Evolutionary conservation across 2,888 invertebrate genomes (phyloP).

Genomic region (Eulithis prunata): DNA sequence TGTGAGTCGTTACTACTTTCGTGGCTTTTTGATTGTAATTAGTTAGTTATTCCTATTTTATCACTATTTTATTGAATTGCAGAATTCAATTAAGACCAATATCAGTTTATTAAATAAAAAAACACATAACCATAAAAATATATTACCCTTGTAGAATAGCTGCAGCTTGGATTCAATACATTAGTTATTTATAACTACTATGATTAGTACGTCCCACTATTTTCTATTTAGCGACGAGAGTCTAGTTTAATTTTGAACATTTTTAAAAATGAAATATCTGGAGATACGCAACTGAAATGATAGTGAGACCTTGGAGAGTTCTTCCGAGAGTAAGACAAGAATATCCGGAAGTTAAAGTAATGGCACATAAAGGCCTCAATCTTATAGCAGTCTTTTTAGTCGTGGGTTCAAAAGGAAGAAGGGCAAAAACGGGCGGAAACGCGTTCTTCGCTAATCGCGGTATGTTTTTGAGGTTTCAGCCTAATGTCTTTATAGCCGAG

Average conservation of each 20-base stretch:
- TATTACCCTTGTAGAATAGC: not conserved
- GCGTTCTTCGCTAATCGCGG: conserved; percentile 64
- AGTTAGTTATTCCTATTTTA: conserved; percentile 11
- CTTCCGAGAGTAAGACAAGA: too few relatives aligned
- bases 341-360: too few relatives aligned
- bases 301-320: too few relatives aligned
- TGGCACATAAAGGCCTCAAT: too few relatives aligned
- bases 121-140: not conserved
- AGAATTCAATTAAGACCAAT: conserved; percentile 19
- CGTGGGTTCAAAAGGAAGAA: conserved; percentile 33
- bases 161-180: too few relatives aligned
- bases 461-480: conserved; percentile 57
- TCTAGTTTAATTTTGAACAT: too few relatives aligned
- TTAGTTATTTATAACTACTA: too few relatives aligned
- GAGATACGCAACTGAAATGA: too few relatives aligned
- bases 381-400: too few relatives aligned
- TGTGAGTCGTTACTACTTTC: conserved; percentile 14
- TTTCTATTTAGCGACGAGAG: too few relatives aligned
- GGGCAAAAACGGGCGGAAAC: conserved; percentile 63
- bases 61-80: conserved; percentile 20
- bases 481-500: conserved; percentile 70
- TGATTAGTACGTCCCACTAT: too few relatives aligned
- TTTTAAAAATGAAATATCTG: too few relatives aligned
- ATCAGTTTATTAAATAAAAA: not conserved
- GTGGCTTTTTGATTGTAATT: conserved; percentile 8